Evolutionary conservation across 2,113 vertebrate species (phyloP).

Genomic region (Marcusenius ussheri): DNA sequence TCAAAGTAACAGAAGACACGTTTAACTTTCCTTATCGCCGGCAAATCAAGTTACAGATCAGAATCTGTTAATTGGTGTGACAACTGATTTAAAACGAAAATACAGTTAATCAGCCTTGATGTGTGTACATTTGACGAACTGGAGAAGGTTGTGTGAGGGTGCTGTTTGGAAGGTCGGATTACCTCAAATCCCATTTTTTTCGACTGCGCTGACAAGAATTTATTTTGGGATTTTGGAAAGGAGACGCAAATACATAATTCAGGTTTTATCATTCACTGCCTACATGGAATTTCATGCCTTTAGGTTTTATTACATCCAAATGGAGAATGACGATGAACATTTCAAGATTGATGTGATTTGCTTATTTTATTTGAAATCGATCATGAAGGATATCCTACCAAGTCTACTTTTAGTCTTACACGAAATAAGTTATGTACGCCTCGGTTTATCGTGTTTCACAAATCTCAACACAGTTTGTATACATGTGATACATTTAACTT

Average conservation of each 20-base stretch:
- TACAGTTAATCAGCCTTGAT: conserved; percentile 61
- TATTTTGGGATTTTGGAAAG: conserved; percentile 43
- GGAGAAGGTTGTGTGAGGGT: neutral
- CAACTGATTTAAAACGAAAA: conserved; percentile 68
- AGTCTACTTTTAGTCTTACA: neutral
- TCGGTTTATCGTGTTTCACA: neutral
- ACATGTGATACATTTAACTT: neutral
- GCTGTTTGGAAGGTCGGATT: neutral
- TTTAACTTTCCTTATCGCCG: conserved; percentile 51
- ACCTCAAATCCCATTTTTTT: conserved; percentile 35
- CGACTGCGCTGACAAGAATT: conserved; percentile 39
- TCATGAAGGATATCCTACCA: neutral
- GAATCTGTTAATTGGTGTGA: conserved; percentile 64
- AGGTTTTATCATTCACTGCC: conserved; percentile 35
- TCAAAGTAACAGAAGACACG: conserved; percentile 61
- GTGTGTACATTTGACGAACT: conserved; percentile 23
- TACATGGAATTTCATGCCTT: conserved; percentile 27
- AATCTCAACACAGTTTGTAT: neutral
- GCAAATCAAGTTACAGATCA: conserved; percentile 59
- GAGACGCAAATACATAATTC: conserved; percentile 32
- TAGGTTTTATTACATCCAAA: conserved; percentile 37
- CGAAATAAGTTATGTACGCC: neutral
- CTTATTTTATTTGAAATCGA: neutral
- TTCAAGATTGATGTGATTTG: conserved; percentile 20
- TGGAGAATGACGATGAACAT: conserved; percentile 3